Conservation (phyloP, 2,888 invertebrate genomes). For the Ditylenchus weischeri region DNA sequence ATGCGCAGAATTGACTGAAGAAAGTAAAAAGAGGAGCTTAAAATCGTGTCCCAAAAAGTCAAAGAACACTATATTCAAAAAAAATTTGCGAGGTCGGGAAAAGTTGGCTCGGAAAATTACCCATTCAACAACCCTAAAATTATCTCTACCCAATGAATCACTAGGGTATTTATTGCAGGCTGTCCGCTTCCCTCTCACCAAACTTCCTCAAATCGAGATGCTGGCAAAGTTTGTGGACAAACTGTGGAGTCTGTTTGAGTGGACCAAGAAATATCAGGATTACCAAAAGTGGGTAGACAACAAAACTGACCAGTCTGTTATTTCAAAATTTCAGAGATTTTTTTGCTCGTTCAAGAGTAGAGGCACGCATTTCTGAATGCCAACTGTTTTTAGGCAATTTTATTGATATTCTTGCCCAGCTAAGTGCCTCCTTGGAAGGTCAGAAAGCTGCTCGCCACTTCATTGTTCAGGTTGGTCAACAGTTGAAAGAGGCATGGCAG, state of each 20-base stretch:
- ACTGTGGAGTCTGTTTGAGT: conserved; percentile 42
- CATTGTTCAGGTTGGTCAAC: conserved; percentile 38
- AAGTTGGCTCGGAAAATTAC: too few species aligned
- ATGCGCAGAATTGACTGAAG: too few species aligned
- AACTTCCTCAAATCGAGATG: conserved; percentile 40
- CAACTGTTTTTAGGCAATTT: conserved; percentile 36
- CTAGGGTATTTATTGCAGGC: conserved; percentile 23
- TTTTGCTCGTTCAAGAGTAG: conserved; percentile 43
- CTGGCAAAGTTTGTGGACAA: conserved; percentile 40
- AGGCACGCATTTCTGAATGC: conserved; percentile 43
- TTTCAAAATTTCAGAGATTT: conserved; percentile 38
- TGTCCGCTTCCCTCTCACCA: conserved; percentile 38
- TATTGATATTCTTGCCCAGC: conserved; percentile 32
- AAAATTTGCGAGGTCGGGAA: too few species aligned
- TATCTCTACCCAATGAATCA: too few species aligned
- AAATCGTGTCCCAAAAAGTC: too few species aligned
- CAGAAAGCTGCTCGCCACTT: conserved; percentile 49
- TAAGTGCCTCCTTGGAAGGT: conserved; percentile 35
- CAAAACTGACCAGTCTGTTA: neutral
- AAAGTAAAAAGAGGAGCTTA: too few species aligned
- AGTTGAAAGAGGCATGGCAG: too few species aligned
- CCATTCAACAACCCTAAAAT: too few species aligned
- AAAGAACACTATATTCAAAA: too few species aligned
- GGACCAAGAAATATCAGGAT: conserved; percentile 43
- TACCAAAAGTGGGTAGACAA: conserved; percentile 40